Conservation (phyloP, 2,113 vertebrate genomes). For the Conger conger region DNA sequence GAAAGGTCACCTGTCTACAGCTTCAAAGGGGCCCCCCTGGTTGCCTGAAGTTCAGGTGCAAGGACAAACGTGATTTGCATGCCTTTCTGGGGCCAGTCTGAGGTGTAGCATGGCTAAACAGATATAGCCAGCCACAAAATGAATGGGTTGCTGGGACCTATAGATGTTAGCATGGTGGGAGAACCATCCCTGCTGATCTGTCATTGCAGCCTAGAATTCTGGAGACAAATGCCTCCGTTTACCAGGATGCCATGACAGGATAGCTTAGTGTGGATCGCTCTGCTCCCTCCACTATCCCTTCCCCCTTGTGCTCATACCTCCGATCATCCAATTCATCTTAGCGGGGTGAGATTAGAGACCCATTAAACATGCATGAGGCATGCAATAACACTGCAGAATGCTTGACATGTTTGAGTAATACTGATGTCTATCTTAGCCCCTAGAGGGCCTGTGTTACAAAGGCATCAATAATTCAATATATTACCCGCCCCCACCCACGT, state of each 20-base stretch:
- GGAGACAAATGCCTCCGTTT: constrained; percentile 1
- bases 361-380: constrained; percentile 60
- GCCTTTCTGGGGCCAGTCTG: constrained; percentile 24
- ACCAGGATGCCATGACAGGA: constrained; percentile 8
- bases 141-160: background rate
- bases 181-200: background rate
- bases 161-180: background rate
- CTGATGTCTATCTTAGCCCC: constrained; percentile 58
- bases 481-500: constrained; percentile 32
- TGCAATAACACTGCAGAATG: constrained; percentile 51
- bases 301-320: background rate
- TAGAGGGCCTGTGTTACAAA: constrained; percentile 49
- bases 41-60: constrained; percentile 46
- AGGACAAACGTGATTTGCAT: constrained; percentile 31
- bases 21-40: constrained; percentile 26
- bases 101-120: constrained; percentile 29
- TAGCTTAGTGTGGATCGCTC: too few species aligned
- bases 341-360: constrained; percentile 45
- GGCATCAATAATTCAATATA: constrained; percentile 71
- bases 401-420: constrained; percentile 61
- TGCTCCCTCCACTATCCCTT: constrained; percentile 17
- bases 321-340: constrained; percentile 27
- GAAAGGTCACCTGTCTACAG: constrained; percentile 52
- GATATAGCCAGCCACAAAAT: constrained; percentile 27
- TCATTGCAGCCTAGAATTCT: background rate